These are phyloP conservation scores for Procambarus clarkii DNA, from an alignment of 1,140 invertebrate genomes.

Conservation along the genomic window DNA sequence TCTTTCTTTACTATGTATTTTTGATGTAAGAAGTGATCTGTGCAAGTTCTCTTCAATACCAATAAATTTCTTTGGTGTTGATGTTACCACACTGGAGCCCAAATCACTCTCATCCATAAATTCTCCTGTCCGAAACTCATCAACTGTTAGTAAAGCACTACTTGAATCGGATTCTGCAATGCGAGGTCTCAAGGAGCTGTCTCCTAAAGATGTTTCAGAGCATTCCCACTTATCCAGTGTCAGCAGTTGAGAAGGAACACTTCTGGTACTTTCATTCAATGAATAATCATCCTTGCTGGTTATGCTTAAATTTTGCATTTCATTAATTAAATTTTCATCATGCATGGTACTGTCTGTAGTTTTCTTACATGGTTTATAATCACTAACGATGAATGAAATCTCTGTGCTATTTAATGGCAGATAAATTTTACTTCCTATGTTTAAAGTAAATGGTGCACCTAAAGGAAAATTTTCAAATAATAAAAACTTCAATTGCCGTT, in stretches of 20 bases:
- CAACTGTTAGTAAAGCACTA: background rate
- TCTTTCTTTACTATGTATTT: constrained; percentile 14
- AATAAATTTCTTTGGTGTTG: constrained; percentile 36
- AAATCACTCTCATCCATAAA: background rate
- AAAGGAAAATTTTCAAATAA: constrained; percentile 38
- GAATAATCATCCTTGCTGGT: background rate
- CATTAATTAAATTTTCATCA: background rate
- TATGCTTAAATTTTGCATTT: background rate
- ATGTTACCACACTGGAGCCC: constrained; percentile 10
- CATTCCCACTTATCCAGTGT: constrained; percentile 44
- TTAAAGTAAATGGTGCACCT: constrained; percentile 50
- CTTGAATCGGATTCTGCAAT: background rate
- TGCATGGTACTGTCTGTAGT: background rate
- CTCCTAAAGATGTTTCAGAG: constrained; percentile 7
- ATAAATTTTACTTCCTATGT: constrained; percentile 21
- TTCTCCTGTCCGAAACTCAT: background rate
- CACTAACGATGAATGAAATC: background rate
- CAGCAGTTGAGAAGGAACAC: constrained; percentile 24
- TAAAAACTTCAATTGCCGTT: constrained; percentile 30
- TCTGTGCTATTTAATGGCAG: background rate
- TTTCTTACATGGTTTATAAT: background rate
- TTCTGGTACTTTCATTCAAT: constrained; percentile 6
- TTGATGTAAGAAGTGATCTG: constrained; percentile 7
- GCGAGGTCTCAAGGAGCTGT: background rate
- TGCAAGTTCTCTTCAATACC: background rate